A percentile compares a stretch with the other conserved stretches of the same genome.
phyloP scores from a whole-genome alignment of 1,140 invertebrate genomes.

The Macrostomum lignano region DNA sequence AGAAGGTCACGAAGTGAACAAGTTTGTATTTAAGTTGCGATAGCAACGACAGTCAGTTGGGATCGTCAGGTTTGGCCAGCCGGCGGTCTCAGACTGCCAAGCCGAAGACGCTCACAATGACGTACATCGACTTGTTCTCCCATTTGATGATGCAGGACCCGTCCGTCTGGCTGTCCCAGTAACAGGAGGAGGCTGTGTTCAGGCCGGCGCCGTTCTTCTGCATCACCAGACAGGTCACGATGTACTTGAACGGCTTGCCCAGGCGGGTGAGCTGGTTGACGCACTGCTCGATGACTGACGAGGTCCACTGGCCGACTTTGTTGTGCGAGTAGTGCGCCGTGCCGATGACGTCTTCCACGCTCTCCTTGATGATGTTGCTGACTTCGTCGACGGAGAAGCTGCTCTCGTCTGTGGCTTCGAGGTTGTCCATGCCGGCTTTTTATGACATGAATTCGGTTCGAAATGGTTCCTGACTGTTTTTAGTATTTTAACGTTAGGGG shows the following conservation, averaged over 20 bases:
- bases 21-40: too few relatives aligned
- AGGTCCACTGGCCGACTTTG: conserved; percentile 89
- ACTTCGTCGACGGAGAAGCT: conserved; percentile 90
- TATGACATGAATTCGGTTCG: too few relatives aligned
- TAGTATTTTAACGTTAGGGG: too few relatives aligned
- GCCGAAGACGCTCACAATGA: conserved; percentile 71
- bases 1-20: too few relatives aligned
- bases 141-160: conserved; percentile 82
- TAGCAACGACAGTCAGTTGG: too few relatives aligned
- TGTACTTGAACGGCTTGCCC: conserved; percentile 92
- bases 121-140: conserved; percentile 97
- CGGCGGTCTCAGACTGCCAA: conserved; percentile 48
- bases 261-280: conserved; percentile 62
- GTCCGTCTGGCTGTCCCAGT: conserved; percentile 81
- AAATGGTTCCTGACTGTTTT: too few relatives aligned
- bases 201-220: conserved; percentile 87
- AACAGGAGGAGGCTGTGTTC: conserved; percentile 81
- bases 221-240: conserved; percentile 76
- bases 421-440: too few relatives aligned
- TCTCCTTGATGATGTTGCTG: conserved; percentile 78
- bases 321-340: conserved; percentile 75
- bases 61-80: too few relatives aligned
- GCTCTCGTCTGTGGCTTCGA: too few relatives aligned
- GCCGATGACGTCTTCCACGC: conserved; percentile 77
- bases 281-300: conserved; percentile 68